Base-by-base conservation (phyloP, 2,797 vertebrate genomes). In the Sebastolobus altivelis region DNA sequence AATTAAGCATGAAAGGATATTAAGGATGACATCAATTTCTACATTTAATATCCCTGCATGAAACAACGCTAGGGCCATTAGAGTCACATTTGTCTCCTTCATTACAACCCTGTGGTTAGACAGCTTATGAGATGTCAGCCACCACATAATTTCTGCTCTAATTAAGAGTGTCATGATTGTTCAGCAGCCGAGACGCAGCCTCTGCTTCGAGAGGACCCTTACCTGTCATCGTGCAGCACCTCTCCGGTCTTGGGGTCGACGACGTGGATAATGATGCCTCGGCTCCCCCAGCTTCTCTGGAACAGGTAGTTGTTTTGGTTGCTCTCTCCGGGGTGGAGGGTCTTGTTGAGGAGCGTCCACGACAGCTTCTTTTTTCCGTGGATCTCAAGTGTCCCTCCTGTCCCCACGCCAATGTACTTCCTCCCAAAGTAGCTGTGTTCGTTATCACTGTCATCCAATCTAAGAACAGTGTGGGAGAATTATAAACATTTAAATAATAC, bases 291-390 rank as follows among this genome's bases (percentile, higher is more conserved):
- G 93, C 97, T 97, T 75, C 96, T 96, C 84, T 98, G 96, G 2
- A 98, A 98, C 82, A 93, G 94, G 73, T 99, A 99, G 78, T 95
- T 97, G 40, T 97, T 97, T 70, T 98, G 96, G 70, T 95, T 93
- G 94, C 96, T 95, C 88, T 97, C 96, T 12, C 96, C 97, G 0
- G 98, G 97, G 31, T 93, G 95, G 1, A 99, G 94, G 0, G 98
- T 99, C 90, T 96, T 97, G 94, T 96, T 97, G 49, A 99, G 95
- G 84, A 99, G 98, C 0, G 98, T 99, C 98, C 98, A 99, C 0
- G 98, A 96, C 61, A 98, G 92, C 79, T 99, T 99, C 40, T 92
- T 96, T 75, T 93, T 79, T 1, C 97, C 98, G 0, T 99, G 98
- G 86, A 99, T 91, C 88, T 99, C 98, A 0, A 99, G 94, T 0